A percentile compares a stretch with the other conserved stretches of the same genome.
phyloP scores from a whole-genome alignment of 1,140 invertebrate genomes.

The Telenomus remus region DNA sequence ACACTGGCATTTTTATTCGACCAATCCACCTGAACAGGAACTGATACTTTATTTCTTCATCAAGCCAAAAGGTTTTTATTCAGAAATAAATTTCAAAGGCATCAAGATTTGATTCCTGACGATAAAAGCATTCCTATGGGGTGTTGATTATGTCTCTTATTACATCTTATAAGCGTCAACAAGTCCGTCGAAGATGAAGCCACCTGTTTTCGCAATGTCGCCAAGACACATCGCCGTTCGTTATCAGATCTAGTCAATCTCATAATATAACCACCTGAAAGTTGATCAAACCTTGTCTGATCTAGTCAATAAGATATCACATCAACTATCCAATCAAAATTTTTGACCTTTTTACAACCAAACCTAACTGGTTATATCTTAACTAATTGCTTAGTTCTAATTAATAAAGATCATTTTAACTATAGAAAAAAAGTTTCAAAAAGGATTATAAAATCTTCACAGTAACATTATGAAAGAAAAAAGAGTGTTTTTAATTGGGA shows the following conservation, averaged over 20 bases:
- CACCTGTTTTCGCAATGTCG: slow-evolving; percentile 34
- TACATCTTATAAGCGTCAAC: slow-evolving; percentile 31
- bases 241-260: slow-evolving; percentile 34
- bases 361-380: too few relatives aligned
- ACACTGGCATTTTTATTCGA: slow-evolving; percentile 1
- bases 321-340: slow-evolving; percentile 7
- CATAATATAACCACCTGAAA: slow-evolving; percentile 31
- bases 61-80: not conserved
- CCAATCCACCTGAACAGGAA: too few relatives aligned
- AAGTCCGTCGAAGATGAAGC: slow-evolving; percentile 23
- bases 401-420: too few relatives aligned
- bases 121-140: not conserved
- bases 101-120: slow-evolving; percentile 7
- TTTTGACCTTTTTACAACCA: slow-evolving; percentile 3
- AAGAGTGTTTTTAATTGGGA: too few relatives aligned
- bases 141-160: slow-evolving; percentile 35
- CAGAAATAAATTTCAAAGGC: slow-evolving; percentile 1
- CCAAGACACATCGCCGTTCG: slow-evolving; percentile 28
- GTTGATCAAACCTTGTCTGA: slow-evolving; percentile 30
- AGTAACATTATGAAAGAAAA: too few relatives aligned
- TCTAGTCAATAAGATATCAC: slow-evolving; percentile 17
- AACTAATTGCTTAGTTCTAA: too few relatives aligned
- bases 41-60: not conserved
- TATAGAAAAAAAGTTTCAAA: too few relatives aligned
- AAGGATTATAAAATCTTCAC: too few relatives aligned